Evolutionary conservation across 2,888 invertebrate genomes (phyloP).

Genomic region (Agriopis marginaria): DNA sequence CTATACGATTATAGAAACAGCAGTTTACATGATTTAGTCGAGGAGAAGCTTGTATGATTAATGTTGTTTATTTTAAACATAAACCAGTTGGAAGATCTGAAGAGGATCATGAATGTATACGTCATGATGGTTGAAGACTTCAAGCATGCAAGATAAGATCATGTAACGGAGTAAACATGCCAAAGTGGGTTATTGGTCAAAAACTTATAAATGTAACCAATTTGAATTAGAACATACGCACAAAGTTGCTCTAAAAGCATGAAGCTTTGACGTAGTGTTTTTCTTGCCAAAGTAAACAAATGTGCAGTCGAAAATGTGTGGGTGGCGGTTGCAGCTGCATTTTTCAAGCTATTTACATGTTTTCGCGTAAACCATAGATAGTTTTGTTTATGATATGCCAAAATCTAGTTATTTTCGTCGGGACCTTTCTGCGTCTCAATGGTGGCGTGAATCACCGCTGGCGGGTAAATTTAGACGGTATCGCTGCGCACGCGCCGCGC

Average conservation of each 20-base stretch:
- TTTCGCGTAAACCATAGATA: conserved; percentile 42
- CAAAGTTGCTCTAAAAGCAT: neutral
- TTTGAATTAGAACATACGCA: conserved; percentile 10
- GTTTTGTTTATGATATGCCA: conserved; percentile 65
- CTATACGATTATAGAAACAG: too few species aligned
- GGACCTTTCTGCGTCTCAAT: conserved; percentile 73
- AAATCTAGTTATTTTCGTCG: conserved; percentile 63
- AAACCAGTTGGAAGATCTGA: conserved; percentile 21
- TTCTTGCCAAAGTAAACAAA: conserved; percentile 21
- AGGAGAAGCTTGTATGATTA: conserved; percentile 28
- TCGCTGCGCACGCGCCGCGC: conserved; percentile 54
- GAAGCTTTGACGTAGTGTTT: conserved; percentile 14
- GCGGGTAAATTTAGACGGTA: conserved; percentile 69
- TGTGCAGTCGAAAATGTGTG: conserved; percentile 15
- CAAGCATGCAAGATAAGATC: conserved; percentile 24
- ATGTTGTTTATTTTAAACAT: conserved; percentile 37
- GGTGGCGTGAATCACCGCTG: conserved; percentile 68
- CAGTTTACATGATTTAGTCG: conserved; percentile 19
- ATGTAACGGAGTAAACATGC: conserved; percentile 10
- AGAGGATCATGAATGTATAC: conserved; percentile 39
- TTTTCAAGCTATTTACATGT: conserved; percentile 37
- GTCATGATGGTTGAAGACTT: conserved; percentile 32
- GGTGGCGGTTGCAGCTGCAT: conserved; percentile 29
- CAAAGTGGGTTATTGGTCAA: neutral
- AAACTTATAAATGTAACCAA: conserved; percentile 5